Evolutionary conservation across 2,797 vertebrate genomes (phyloP), one percentile per base, ranked within the genome.

Genomic region (Propithecus deckenii): DNA sequence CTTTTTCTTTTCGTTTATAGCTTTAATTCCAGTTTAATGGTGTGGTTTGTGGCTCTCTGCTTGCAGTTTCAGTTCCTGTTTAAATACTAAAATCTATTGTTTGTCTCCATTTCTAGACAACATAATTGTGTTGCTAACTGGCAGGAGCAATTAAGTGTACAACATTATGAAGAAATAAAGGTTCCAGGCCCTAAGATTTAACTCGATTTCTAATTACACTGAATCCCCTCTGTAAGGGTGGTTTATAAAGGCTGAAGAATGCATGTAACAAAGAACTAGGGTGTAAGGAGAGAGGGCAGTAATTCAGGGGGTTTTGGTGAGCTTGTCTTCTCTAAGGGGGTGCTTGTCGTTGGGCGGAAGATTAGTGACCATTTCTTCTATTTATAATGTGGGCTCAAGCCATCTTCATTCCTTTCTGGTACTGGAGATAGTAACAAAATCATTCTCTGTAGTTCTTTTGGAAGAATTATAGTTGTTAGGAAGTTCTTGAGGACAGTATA

Each of bases 81-180:
- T 98, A 98, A 98, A 97, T 97, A 96, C 97, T 94, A 92, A 91
- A 90, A 98, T 98, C 96, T 97, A 94, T 96, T 95, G 97, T 98
- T 97, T 97, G 96, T 98, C 96, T 98, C 97, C 80, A 75, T 98
- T 98, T 98, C 95, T 97, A 97, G 97, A 97, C 91, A 97, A 96
- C 43, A 17, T 98, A 97, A 98, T 95, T 96, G 95, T 75, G 15
- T 96, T 96, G 95, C 94, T 98, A 97, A 98, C 95, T 95, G 97
- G 92, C 96, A 98, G 90, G 93, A 97, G 61, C 96, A 98, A 98
- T 96, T 97, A 97, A 98, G 91, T 84, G 76, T 98, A 71, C 79
- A 92, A 80, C 94, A 93, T 98, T 97, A 97, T 92, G 96, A 97
- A 98, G 95, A 98, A 96, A 95, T 89, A 89, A n/a, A 79, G 71